Conservation (phyloP, 2,797 vertebrate genomes). For the Pantherophis vulpinus region DNA sequence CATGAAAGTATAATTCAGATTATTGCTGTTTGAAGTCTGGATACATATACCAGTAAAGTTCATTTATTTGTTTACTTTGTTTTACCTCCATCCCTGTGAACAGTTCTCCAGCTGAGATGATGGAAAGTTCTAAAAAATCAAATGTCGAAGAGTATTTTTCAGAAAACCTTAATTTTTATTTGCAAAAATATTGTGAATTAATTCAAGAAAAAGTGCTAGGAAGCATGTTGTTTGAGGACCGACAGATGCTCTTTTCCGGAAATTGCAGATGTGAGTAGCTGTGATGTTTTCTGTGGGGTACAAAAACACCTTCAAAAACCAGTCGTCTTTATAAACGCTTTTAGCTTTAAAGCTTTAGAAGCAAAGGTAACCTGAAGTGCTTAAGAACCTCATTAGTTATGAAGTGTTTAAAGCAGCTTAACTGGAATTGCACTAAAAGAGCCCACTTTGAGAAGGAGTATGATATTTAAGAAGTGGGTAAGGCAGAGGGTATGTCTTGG, state of each 20-base stretch:
- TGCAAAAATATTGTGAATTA: conserved; percentile 10
- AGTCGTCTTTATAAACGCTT: background rate
- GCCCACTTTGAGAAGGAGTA: background rate
- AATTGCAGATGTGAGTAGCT: conserved; percentile 16
- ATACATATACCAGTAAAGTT: background rate
- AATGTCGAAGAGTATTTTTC: background rate
- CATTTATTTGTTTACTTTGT: background rate
- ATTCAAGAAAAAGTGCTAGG: conserved; percentile 4
- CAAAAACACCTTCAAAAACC: background rate
- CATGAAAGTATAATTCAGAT: background rate
- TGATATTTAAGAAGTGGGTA: conserved; percentile 2
- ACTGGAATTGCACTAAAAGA: background rate
- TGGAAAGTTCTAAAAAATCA: background rate
- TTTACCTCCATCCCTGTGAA: background rate
- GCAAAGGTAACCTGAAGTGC: conserved; percentile 6
- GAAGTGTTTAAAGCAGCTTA: conserved; percentile 20
- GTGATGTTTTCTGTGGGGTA: background rate
- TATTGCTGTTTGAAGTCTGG: background rate
- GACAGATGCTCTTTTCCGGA: background rate
- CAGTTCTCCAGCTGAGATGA: background rate
- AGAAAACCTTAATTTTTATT: conserved; percentile 9
- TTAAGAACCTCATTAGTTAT: conserved; percentile 12
- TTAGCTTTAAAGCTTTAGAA: background rate
- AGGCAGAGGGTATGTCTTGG: conserved; percentile 3
- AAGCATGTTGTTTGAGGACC: conserved; percentile 5